phyloP scores from a whole-genome alignment of 2,113 vertebrate species.

The Halcyon malimbica region DNA sequence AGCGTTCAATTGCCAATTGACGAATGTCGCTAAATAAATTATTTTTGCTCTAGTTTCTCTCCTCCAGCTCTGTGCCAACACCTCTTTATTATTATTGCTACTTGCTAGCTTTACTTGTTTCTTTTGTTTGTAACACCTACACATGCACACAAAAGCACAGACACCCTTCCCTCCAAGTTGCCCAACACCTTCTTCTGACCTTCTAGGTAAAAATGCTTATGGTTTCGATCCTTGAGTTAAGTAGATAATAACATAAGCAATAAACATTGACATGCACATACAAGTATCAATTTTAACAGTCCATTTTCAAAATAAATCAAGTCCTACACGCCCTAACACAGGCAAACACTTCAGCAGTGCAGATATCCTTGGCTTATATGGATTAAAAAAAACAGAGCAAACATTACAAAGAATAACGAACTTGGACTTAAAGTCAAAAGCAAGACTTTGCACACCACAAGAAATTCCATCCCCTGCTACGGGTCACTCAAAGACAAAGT shows the following conservation, averaged over 20 bases:
- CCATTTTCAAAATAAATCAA: background rate
- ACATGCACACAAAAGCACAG: background rate
- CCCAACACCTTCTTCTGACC: background rate
- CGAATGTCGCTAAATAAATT: background rate
- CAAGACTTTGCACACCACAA: background rate
- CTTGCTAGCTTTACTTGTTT: background rate
- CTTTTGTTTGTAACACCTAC: background rate
- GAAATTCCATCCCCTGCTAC: background rate
- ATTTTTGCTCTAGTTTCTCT: slow-evolving; percentile 36
- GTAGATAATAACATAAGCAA: background rate
- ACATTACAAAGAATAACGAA: background rate
- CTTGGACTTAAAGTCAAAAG: background rate
- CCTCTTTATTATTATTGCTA: background rate
- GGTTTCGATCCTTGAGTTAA: background rate
- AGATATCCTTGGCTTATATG: background rate
- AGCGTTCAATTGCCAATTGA: slow-evolving; percentile 2
- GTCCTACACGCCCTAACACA: background rate
- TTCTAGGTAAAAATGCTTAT: background rate
- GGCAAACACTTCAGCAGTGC: background rate
- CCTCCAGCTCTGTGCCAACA: background rate
- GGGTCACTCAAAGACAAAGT: background rate
- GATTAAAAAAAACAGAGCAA: background rate
- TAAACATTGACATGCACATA: background rate
- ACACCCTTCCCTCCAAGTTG: background rate
- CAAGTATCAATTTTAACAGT: background rate